Evolutionary conservation across 2,113 vertebrate species (phyloP).

Genomic region (Serinus canaria): DNA sequence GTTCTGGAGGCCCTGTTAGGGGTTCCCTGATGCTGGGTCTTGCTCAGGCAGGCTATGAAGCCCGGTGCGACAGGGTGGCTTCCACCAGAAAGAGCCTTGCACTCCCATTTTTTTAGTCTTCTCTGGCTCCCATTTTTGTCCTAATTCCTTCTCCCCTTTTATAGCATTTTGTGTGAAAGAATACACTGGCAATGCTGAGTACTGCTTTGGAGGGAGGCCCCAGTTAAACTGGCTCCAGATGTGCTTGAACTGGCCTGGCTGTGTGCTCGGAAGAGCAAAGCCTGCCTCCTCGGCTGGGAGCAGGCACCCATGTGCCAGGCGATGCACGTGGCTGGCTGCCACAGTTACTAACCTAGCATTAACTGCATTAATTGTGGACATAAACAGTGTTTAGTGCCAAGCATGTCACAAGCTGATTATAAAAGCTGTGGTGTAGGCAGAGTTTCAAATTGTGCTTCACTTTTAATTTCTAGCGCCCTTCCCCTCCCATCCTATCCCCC

Average conservation of each 20-base stretch:
- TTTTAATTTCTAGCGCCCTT: neutral
- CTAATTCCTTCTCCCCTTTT: neutral
- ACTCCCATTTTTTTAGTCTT: neutral
- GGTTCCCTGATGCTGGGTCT: neutral
- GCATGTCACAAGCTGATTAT: conserved; percentile 43
- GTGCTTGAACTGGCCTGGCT: neutral
- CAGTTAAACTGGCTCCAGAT: conserved; percentile 24
- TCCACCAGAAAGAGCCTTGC: neutral
- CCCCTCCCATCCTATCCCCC: neutral
- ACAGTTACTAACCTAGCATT: conserved; percentile 8
- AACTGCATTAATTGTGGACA: conserved; percentile 38
- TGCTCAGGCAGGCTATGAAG: neutral
- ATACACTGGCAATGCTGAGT: neutral
- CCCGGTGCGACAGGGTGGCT: neutral
- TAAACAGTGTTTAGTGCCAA: conserved; percentile 40
- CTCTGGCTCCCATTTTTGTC: neutral
- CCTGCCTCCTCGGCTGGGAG: neutral
- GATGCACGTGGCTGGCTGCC: conserved; percentile 16
- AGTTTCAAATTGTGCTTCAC: conserved; percentile 30
- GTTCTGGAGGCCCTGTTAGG: neutral
- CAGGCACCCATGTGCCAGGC: conserved; percentile 33
- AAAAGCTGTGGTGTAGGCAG: neutral
- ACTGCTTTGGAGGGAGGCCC: neutral
- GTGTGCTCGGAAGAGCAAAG: neutral
- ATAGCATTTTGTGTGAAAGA: neutral